phyloP scores from a whole-genome alignment of 2,113 vertebrate species.

The Aegithalos caudatus region DNA sequence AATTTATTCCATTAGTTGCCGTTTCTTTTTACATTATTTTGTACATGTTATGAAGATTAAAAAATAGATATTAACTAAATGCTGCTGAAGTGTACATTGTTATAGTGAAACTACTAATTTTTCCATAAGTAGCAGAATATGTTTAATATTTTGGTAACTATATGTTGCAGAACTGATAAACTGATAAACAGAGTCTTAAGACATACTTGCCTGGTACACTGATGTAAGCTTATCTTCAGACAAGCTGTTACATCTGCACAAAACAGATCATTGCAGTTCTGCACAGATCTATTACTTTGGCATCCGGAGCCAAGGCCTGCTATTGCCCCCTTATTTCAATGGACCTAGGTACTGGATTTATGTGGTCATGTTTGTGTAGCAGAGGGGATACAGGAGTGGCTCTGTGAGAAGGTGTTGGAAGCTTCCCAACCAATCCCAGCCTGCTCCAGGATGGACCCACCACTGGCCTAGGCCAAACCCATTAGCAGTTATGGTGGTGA shows the following conservation, averaged over 20 bases:
- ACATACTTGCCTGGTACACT: background rate
- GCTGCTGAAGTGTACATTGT: background rate
- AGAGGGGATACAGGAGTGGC: background rate
- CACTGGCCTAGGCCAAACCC: background rate
- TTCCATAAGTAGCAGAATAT: background rate
- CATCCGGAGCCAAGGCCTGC: background rate
- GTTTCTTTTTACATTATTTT: background rate
- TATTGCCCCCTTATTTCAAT: background rate
- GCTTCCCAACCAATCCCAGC: background rate
- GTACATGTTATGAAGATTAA: background rate
- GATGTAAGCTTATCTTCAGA: background rate
- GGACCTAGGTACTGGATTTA: background rate
- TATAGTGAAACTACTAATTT: background rate
- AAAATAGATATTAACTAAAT: background rate
- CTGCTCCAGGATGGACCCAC: too few species aligned
- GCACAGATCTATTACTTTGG: background rate
- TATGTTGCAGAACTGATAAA: background rate
- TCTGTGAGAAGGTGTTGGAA: background rate
- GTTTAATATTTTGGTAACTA: background rate
- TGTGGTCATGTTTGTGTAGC: background rate
- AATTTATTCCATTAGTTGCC: background rate
- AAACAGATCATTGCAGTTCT: background rate
- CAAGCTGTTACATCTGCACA: background rate
- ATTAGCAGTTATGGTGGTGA: accelerated
- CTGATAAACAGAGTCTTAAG: background rate